These are phyloP conservation scores for Lysandra bellargus DNA, from an alignment of 2,888 invertebrate species.

Conservation along the genomic window DNA sequence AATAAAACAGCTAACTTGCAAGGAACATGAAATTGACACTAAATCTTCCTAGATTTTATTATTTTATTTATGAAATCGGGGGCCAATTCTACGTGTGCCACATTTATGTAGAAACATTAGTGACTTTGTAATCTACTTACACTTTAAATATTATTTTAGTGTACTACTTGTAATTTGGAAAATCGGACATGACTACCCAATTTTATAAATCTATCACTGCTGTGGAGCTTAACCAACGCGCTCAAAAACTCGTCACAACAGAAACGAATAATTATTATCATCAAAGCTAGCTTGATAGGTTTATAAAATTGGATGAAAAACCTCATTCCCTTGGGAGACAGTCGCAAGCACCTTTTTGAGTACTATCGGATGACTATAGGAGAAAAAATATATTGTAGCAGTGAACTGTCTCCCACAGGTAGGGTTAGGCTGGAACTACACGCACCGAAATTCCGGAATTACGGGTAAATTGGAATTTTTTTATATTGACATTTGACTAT, in stretches of 20 bases:
- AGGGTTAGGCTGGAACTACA: not conserved
- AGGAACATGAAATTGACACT: not conserved
- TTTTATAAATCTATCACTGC: not conserved
- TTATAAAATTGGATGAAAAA: not conserved
- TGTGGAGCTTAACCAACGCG: not conserved
- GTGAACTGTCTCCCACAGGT: not conserved
- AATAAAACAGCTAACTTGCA: not conserved
- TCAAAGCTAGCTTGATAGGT: not conserved
- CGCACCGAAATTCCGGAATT: not conserved
- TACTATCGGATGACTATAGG: not conserved
- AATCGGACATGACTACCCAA: not conserved
- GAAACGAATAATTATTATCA: too few species aligned
- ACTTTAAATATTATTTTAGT: not conserved
- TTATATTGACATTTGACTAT: not conserved
- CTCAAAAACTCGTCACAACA: too few species aligned
- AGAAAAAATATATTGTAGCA: not conserved
- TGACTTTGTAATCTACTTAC: not conserved
- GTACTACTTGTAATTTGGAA: not conserved
- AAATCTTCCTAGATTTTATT: not conserved
- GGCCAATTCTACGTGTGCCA: slow-evolving; percentile 28
- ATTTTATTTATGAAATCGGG: slow-evolving; percentile 16
- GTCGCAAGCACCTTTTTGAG: not conserved
- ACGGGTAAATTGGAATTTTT: not conserved
- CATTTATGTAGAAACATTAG: slow-evolving; percentile 20
- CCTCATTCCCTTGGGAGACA: not conserved